Evolutionary conservation across 2,797 vertebrate species (phyloP), one percentile per base, ranked within the genome.

Genomic region (Cephalopachus bancanus): DNA sequence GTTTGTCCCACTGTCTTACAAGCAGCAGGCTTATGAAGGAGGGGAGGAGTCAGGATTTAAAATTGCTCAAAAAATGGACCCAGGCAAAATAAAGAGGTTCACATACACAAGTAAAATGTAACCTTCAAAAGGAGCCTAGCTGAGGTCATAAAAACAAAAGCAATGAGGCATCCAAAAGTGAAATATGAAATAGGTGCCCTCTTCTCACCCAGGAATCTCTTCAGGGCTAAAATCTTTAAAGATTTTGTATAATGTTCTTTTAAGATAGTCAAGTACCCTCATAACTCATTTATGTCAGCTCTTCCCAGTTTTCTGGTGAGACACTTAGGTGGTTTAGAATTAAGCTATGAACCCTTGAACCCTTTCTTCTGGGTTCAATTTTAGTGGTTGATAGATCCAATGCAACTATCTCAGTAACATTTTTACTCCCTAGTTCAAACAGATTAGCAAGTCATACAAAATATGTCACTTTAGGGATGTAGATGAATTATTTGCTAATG

Each of bases 391-490:
- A 53, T 78, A 69, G 26, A n/a, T 76, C 71, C 9, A 72, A 30
- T 65, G n/a, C 44, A 57, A 28, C 20, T 55, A 72, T 84, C 33
- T 80, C 76, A 84, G 64, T 33, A 64, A 17, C 28, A n/a, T 91
- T 93, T 67, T 69, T 76, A 33, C 26, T 95, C 44, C 33, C 44
- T 72, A 26, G 10, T 94, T 95, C 81, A 94, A 74, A 69, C 53
- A 94, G 79, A 81, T 90, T 51, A 84, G 19, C 22, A 79, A 91
- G 69, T 79, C 26, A 67, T 55, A 88, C 51, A 80, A 80, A 94
- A 95, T 80, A 75, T 26, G 53, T 90, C 22, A 84, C 62, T 76
- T 53, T 59, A 92, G 30, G 60, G 91, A 89, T 78, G 71, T 9
- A 91, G 55, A 37, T 65, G 17, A 88, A 53, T 64, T 72, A 28